Conservation (phyloP, 2,888 invertebrate genomes). For the Acanthococcus lagerstroemiae region DNA sequence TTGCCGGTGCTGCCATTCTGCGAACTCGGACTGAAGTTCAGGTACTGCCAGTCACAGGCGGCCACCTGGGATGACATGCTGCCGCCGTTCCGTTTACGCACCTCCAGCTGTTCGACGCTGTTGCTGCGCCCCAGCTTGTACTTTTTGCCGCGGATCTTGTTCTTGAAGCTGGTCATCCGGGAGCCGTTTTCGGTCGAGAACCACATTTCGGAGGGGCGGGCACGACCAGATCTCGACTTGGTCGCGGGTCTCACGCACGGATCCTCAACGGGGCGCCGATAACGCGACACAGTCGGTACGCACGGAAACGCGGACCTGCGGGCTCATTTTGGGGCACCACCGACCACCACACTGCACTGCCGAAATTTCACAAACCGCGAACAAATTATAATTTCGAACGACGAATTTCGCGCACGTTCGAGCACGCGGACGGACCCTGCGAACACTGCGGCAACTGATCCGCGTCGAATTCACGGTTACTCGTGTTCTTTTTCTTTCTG, state of each 20-base stretch:
- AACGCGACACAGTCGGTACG: not conserved
- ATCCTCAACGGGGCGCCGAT: not conserved
- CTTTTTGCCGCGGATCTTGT: constrained; percentile 37
- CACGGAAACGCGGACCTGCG: not conserved
- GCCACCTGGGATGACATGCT: constrained; percentile 1
- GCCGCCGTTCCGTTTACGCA: not conserved
- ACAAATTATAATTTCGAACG: not conserved
- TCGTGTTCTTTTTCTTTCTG: no score
- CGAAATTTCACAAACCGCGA: no score
- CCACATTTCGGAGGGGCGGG: constrained; percentile 38
- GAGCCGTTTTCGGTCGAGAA: constrained; percentile 41
- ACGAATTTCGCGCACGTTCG: not conserved
- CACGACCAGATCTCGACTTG: not conserved
- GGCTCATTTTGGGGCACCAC: not conserved
- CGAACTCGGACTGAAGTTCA: constrained; percentile 41
- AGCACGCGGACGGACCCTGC: not conserved
- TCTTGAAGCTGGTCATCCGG: constrained; percentile 43
- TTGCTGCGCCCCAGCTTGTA: constrained; percentile 38
- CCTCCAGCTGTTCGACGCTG: constrained; percentile 19
- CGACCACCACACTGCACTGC: not conserved
- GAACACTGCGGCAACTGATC: not conserved
- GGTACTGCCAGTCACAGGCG: constrained; percentile 40
- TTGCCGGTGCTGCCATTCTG: not conserved
- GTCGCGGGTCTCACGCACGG: no score
- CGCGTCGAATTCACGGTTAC: not conserved